A percentile compares a stretch with the other conserved stretches of the same genome.
Evolutionary conservation across 2,113 vertebrate genomes (phyloP).

Genomic region (Indicator maculatus): DNA sequence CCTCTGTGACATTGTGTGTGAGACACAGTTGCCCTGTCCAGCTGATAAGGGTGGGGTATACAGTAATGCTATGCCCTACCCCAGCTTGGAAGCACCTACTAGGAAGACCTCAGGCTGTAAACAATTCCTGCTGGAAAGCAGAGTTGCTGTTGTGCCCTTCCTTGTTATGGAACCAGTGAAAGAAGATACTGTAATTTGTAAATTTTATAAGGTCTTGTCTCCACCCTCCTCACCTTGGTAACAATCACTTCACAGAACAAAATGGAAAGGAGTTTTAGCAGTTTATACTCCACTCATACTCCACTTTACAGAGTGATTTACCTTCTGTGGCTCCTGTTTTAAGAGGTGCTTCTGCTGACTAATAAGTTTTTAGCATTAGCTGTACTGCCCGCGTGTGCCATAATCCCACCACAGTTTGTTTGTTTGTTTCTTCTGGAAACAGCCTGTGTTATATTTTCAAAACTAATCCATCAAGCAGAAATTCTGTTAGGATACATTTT

Average conservation of each 20-base stretch:
- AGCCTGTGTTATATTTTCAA: neutral
- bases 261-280: neutral
- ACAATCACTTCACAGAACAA: neutral
- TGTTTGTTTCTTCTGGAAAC: neutral
- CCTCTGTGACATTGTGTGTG: neutral
- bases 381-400: neutral
- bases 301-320: neutral
- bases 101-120: neutral
- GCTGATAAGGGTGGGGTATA: neutral
- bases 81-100: neutral
- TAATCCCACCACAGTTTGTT: neutral
- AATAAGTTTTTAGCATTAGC: neutral
- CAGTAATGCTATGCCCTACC: neutral
- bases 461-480: neutral
- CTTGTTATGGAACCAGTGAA: neutral
- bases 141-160: neutral
- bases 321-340: neutral
- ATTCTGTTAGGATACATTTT: neutral
- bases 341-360: neutral
- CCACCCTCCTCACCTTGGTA: neutral
- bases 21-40: neutral
- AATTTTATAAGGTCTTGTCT: neutral
- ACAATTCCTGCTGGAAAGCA: neutral
- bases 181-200: neutral
- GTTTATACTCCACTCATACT: neutral